Percentiles rank a stretch among this genome's conserved stretches.
These are phyloP conservation scores for Nowickia ferox DNA, from an alignment of 2,888 invertebrate genomes.

Conservation along the genomic window DNA sequence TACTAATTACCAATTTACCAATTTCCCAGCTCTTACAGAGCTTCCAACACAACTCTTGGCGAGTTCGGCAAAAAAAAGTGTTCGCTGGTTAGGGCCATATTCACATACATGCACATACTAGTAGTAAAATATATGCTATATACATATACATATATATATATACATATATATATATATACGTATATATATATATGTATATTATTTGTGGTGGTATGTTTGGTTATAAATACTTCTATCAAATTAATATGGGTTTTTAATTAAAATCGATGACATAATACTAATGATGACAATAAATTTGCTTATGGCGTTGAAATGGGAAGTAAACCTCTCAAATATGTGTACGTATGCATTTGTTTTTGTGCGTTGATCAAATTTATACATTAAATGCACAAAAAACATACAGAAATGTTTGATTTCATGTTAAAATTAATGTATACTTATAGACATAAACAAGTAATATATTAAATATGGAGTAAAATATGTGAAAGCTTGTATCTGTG, in stretches of 20 bases:
- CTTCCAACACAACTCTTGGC: too few species aligned
- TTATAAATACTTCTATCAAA: slow-evolving; percentile 50
- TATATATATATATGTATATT: neutral
- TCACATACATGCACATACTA: too few species aligned
- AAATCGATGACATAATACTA: slow-evolving; percentile 82
- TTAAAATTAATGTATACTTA: neutral
- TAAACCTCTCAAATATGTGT: slow-evolving; percentile 35
- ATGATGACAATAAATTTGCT: slow-evolving; percentile 73
- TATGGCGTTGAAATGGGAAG: slow-evolving; percentile 52
- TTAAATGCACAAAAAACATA: neutral
- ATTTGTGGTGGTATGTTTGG: neutral
- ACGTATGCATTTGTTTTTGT: neutral
- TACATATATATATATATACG: neutral
- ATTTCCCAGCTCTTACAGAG: too few species aligned
- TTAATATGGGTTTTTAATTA: slow-evolving; percentile 79
- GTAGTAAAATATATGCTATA: too few species aligned
- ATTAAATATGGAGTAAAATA: neutral
- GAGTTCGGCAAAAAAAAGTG: too few species aligned
- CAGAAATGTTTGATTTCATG: neutral
- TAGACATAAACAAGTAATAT: neutral
- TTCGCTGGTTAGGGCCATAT: too few species aligned
- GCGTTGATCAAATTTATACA: neutral
- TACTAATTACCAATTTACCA: too few species aligned
- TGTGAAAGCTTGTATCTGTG: neutral
- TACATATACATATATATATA: neutral